Percentiles rank a stretch among this genome's conserved stretches.
Conservation (phyloP, 2,797 vertebrate genomes). For the Orestias chungarensis region DNA sequence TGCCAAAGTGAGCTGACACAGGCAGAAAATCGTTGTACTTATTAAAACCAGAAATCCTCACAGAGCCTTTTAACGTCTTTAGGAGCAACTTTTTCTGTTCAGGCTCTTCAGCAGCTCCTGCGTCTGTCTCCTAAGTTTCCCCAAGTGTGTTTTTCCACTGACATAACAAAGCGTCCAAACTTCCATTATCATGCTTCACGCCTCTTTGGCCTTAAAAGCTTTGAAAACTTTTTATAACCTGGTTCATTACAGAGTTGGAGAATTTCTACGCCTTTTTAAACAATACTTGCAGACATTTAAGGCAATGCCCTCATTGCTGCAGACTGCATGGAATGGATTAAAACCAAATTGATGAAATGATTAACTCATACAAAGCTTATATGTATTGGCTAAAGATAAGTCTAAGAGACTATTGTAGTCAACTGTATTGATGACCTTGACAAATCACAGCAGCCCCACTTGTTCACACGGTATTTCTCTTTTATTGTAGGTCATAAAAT, state of each 20-base stretch:
- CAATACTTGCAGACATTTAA: background rate
- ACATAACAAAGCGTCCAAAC: background rate
- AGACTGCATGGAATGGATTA: background rate
- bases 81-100: background rate
- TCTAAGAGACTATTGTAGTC: background rate
- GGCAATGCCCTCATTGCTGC: background rate
- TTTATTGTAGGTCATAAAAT: background rate
- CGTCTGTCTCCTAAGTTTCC: background rate
- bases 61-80: background rate
- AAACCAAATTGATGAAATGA: background rate
- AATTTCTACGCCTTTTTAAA: background rate
- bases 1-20: too few relatives aligned
- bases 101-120: background rate
- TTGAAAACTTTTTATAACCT: background rate
- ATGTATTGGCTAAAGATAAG: background rate
- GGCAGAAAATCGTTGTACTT: too few relatives aligned
- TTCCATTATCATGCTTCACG: background rate
- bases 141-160: background rate
- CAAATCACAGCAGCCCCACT: background rate
- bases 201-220: background rate
- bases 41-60: background rate
- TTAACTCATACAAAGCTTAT: background rate
- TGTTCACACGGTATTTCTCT: background rate
- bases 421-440: background rate
- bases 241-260: background rate